Evolutionary conservation across 2,797 vertebrate species (phyloP).

Genomic region (Meda fulgida): DNA sequence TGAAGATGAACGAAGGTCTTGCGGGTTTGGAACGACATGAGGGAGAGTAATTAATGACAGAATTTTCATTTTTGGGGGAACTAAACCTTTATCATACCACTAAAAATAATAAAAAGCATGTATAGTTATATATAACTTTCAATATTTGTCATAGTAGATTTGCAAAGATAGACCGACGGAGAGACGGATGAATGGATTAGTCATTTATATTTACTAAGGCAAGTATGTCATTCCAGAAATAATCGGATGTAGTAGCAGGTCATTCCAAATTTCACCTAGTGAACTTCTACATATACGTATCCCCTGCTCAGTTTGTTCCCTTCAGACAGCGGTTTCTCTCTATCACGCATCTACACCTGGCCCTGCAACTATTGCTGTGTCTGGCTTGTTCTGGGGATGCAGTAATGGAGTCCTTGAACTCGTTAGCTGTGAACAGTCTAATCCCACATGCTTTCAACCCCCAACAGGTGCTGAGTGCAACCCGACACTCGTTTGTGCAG

Average conservation of each 20-base stretch:
- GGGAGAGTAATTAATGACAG: no score
- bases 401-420: slow-evolving; percentile 59
- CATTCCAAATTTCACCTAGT: not conserved
- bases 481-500: slow-evolving; percentile 52
- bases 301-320: not conserved
- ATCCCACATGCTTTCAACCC: slow-evolving; percentile 59
- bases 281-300: not conserved
- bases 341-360: slow-evolving; percentile 38
- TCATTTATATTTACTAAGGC: not conserved
- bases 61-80: no score
- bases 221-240: not conserved
- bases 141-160: no score
- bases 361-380: slow-evolving; percentile 43
- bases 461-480: slow-evolving; percentile 63
- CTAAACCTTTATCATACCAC: no score
- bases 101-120: no score
- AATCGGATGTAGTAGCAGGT: not conserved
- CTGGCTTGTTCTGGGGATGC: slow-evolving; percentile 39
- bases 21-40: no score
- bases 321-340: slow-evolving; percentile 18
- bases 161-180: no score
- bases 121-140: not conserved
- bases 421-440: slow-evolving; percentile 53
- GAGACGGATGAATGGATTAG: no score
- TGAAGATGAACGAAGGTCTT: no score